Evolutionary conservation across 2,888 invertebrate species (phyloP), one percentile per base, ranked within the genome.

Genomic region (Atrina japonica): DNA sequence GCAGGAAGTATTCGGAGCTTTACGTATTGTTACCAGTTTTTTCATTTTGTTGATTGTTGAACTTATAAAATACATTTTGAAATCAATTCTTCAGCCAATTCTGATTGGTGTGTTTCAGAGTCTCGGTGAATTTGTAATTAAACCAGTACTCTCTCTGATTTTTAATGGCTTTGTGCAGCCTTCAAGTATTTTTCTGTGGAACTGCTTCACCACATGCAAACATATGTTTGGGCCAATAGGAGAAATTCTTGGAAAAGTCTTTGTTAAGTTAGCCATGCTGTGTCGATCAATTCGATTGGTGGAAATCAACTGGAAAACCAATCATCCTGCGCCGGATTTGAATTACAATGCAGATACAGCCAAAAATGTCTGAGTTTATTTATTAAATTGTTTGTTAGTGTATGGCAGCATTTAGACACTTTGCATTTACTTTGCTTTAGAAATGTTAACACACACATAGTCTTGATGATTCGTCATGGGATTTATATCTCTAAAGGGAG

Each of bases 141-240:
- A 83, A 49, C 83, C 83, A 18, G 43, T 82, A 9, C 58, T 83
- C n/a, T 76, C 80, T 1, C 73, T 78, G 2, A 27, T 78, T 11
- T 82, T 80, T 66, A 83, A 83, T 53, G 81, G 81, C 11, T 76
- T 78, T 65, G 56, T 80, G 9, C 82, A 82, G 53, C 83, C 83
- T 11, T 49, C 65, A 6, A 73, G 79, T 64, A 76, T 80, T 21
- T 82, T 82, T 60, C 63, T 75, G 50, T 83, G 82, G 82, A 83
- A 83, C 52, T 72, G 76, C n/a, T 80, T 78, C 58, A 74, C 73
- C 9, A 79, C 78, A 21, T 66, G 80, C 58, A 59, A 77, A n/a
- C 78, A 79, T 49, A 78, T 77, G 77, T 80, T 80, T 60, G 53
- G 72, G 11, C 83, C 83, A 9, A 61, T 82, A 30, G 74, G 75